Conservation (phyloP, 2,797 vertebrate species). For the Alauda arvensis region DNA sequence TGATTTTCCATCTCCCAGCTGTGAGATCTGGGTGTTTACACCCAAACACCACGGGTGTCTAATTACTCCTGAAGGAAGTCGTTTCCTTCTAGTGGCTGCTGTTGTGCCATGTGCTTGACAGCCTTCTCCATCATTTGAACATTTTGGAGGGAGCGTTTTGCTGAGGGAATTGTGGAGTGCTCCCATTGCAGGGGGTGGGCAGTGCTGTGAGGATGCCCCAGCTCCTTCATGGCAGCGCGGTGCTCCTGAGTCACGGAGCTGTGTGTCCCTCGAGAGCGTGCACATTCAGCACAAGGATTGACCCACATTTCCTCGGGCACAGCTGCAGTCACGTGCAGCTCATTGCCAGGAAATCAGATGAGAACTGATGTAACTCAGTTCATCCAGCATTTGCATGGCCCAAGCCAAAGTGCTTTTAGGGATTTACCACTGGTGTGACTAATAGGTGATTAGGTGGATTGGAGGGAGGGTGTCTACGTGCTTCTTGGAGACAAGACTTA, state of each 20-base stretch:
- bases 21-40: neutral
- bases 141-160: neutral
- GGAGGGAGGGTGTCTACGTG: neutral
- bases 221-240: neutral
- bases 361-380: constrained; percentile 26
- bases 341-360: constrained; percentile 6
- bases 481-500: neutral
- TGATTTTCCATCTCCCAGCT: neutral
- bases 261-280: constrained; percentile 17
- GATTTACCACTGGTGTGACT: constrained; percentile 35
- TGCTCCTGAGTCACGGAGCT: neutral
- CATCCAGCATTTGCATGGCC: neutral
- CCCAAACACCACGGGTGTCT: neutral
- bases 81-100: neutral
- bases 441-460: neutral
- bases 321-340: constrained; percentile 37
- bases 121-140: neutral
- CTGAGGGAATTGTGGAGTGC: neutral
- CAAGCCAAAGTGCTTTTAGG: neutral
- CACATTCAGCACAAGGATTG: neutral
- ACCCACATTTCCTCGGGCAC: constrained; percentile 46
- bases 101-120: neutral
- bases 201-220: neutral
- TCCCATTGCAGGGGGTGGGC: neutral
- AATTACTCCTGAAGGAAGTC: neutral